Conservation (phyloP, 2,113 vertebrate species). For the Hypomesus transpacificus region DNA sequence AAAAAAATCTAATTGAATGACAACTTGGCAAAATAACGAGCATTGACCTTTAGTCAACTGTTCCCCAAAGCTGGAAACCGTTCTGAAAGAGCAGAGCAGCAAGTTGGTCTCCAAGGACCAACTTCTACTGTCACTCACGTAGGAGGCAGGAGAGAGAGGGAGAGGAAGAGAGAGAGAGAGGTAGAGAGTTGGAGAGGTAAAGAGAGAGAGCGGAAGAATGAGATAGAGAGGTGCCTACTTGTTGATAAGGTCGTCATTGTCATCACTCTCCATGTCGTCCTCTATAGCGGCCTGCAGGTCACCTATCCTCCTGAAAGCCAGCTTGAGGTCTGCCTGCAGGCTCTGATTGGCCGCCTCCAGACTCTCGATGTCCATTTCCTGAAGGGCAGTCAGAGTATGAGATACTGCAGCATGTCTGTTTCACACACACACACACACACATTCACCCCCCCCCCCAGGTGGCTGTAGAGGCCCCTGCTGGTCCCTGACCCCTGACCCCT, state of each 20-base stretch:
- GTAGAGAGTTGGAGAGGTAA: background rate
- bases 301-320: constrained; percentile 97
- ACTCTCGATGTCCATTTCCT: constrained; percentile 98
- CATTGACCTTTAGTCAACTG: constrained; percentile 25
- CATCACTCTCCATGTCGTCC: constrained; percentile 97
- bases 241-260: constrained; percentile 94
- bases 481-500: background rate
- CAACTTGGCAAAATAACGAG: constrained; percentile 38
- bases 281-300: constrained; percentile 97
- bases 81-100: background rate
- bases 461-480: no score
- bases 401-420: constrained; percentile 11
- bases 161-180: background rate
- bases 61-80: background rate
- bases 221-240: constrained; percentile 74
- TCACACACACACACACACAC: background rate
- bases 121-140: background rate
- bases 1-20: constrained; percentile 21
- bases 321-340: constrained; percentile 94
- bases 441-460: background rate
- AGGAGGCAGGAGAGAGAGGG: constrained; percentile 18
- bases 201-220: background rate
- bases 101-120: no score
- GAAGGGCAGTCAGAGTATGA: constrained; percentile 20
- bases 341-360: constrained; percentile 96